Percentiles rank a stretch among this genome's conserved stretches.
phyloP scores from a whole-genome alignment of 2,113 vertebrate species.

The Chaenocephalus aceratus region DNA sequence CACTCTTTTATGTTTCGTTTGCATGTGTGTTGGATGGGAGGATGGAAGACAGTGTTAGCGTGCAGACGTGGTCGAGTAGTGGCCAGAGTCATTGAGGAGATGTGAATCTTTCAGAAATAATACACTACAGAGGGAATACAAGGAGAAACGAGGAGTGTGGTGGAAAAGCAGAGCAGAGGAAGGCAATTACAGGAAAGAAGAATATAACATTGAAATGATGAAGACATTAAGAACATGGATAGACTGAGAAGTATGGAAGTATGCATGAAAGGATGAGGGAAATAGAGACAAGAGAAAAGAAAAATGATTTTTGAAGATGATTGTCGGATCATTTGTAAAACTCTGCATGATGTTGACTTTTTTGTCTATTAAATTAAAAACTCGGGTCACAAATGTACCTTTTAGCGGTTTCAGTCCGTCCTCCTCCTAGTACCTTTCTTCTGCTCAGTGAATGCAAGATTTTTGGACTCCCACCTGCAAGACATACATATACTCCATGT shows the following conservation, averaged over 20 bases:
- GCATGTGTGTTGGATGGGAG: not conserved
- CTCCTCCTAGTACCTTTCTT: too few species aligned
- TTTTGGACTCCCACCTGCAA: too few species aligned
- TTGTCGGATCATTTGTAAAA: not conserved
- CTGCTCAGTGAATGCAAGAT: too few species aligned
- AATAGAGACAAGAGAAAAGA: not conserved
- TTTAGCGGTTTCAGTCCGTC: too few species aligned
- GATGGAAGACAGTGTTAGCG: conserved; percentile 8
- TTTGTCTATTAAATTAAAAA: too few species aligned
- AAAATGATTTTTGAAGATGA: not conserved
- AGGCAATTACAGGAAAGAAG: not conserved
- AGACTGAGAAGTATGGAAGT: not conserved
- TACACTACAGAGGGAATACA: conserved; percentile 16
- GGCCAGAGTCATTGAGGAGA: conserved; percentile 26
- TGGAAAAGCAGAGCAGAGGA: not conserved
- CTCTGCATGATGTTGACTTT: not conserved
- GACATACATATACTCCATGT: too few species aligned
- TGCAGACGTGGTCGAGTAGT: conserved; percentile 14
- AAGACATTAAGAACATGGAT: not conserved
- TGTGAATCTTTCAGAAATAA: conserved; percentile 36
- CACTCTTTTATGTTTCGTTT: not conserved
- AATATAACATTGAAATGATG: not conserved
- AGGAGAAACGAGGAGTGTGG: not conserved
- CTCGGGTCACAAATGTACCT: too few species aligned
- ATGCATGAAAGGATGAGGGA: not conserved